Evolutionary conservation across 2,888 invertebrate genomes (phyloP).

Genomic region (Drosophila villosipedis): DNA sequence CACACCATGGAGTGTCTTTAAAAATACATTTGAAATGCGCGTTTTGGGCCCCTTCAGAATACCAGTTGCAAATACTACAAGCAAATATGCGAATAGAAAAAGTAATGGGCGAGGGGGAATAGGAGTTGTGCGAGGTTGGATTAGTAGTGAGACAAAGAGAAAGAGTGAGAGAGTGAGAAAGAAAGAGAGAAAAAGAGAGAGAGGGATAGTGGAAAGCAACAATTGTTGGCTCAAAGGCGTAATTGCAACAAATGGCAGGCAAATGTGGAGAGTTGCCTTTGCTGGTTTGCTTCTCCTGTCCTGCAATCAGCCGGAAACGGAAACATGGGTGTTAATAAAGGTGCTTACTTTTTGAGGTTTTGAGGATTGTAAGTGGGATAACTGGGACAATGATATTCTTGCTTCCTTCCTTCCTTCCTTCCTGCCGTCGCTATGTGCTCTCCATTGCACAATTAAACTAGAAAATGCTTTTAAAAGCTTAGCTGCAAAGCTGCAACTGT

Average conservation of each 20-base stretch:
- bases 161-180: background rate
- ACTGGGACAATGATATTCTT: background rate
- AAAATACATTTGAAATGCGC: conserved; percentile 74
- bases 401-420: background rate
- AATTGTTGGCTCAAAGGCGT: conserved; percentile 80
- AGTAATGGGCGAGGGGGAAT: background rate
- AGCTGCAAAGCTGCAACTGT: conserved; percentile 38
- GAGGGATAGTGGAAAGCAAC: conserved; percentile 46
- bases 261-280: conserved; percentile 15
- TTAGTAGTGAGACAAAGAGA: conserved; percentile 38
- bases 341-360: conserved; percentile 54
- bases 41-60: conserved; percentile 21
- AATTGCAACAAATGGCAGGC: conserved; percentile 74
- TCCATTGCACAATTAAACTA: conserved; percentile 44
- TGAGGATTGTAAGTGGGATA: background rate
- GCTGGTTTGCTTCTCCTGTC: conserved; percentile 27
- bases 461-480: conserved; percentile 71
- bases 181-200: conserved; percentile 5
- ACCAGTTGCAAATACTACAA: conserved; percentile 8
- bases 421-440: too few relatives aligned
- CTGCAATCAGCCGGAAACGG: conserved; percentile 70
- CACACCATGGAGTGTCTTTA: conserved; percentile 78
- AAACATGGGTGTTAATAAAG: conserved; percentile 67
- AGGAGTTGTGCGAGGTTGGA: conserved; percentile 35
- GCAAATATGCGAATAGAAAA: background rate